Conservation (phyloP, 2,888 invertebrate genomes). For the Palloptera scutellata region DNA sequence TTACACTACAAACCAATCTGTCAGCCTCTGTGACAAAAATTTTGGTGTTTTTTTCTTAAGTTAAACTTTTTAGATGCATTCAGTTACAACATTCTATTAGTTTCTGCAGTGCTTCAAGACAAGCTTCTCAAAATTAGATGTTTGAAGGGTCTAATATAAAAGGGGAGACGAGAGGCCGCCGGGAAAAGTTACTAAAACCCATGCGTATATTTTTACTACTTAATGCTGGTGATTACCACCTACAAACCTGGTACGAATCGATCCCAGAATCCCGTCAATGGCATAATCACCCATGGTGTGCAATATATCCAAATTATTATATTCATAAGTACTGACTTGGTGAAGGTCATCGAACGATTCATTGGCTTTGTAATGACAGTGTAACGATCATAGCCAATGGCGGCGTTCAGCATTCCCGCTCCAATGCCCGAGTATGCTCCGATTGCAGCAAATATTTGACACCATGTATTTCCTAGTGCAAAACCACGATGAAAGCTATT, state of each 20-base stretch:
- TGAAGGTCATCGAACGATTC: constrained; percentile 79
- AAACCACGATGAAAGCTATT: constrained; percentile 82
- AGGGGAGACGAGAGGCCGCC: too few species aligned
- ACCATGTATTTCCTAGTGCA: constrained; percentile 76
- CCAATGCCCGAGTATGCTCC: constrained; percentile 83
- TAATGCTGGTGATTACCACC: neutral
- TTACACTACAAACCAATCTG: too few species aligned
- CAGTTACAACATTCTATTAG: too few species aligned
- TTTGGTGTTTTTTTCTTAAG: too few species aligned
- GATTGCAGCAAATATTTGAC: constrained; percentile 78
- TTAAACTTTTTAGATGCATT: too few species aligned
- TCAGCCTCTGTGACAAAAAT: too few species aligned
- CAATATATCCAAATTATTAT: constrained; percentile 78
- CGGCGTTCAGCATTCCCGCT: constrained; percentile 82
- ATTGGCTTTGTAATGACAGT: constrained; percentile 82
- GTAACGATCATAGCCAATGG: constrained; percentile 82
- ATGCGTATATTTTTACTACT: too few species aligned
- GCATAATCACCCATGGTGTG: constrained; percentile 81
- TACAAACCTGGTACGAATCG: constrained; percentile 74
- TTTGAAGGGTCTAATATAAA: too few species aligned
- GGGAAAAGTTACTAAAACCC: too few species aligned
- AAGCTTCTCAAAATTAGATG: too few species aligned
- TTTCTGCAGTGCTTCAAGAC: too few species aligned
- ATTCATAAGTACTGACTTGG: constrained; percentile 79
- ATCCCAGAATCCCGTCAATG: constrained; percentile 83